These are phyloP conservation scores for Nothocercus julius DNA, from an alignment of 2,113 vertebrate genomes.

Conservation along the genomic window DNA sequence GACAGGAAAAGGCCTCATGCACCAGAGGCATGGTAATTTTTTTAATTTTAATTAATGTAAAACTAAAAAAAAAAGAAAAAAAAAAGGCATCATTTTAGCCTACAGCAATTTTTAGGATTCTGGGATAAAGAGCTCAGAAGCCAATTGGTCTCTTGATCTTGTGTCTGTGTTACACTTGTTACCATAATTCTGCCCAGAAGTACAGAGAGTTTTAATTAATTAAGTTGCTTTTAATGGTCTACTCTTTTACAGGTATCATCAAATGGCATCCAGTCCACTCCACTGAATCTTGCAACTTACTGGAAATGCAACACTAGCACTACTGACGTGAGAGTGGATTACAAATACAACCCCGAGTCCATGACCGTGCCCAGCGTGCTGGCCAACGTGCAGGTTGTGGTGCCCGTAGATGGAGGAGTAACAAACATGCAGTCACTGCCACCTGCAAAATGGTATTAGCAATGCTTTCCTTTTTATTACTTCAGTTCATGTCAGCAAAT, in stretches of 20 bases:
- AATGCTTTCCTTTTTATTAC: neutral
- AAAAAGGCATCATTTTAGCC: neutral
- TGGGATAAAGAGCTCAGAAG: neutral
- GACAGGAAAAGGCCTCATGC: neutral
- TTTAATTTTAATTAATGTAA: neutral
- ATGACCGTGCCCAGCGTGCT: constrained; percentile 87
- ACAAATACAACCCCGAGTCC: constrained; percentile 93
- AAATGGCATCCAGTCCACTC: constrained; percentile 95
- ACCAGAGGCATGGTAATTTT: neutral
- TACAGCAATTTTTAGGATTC: neutral
- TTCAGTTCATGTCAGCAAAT: neutral
- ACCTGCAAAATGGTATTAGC: constrained; percentile 86
- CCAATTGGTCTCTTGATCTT: neutral
- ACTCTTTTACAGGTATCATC: constrained; percentile 86
- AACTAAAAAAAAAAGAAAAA: neutral
- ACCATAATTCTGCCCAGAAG: neutral
- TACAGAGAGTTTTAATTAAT: neutral
- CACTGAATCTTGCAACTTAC: constrained; percentile 94
- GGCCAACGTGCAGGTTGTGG: constrained; percentile 89
- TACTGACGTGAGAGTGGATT: constrained; percentile 94
- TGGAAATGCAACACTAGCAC: constrained; percentile 91
- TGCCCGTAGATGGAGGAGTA: constrained; percentile 93
- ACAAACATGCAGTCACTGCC: constrained; percentile 93
- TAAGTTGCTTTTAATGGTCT: neutral
- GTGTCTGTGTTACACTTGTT: neutral